These are phyloP conservation scores for Mormyrus proboscirostris DNA, from an alignment of 2,797 vertebrate species.

Conservation along the genomic window DNA sequence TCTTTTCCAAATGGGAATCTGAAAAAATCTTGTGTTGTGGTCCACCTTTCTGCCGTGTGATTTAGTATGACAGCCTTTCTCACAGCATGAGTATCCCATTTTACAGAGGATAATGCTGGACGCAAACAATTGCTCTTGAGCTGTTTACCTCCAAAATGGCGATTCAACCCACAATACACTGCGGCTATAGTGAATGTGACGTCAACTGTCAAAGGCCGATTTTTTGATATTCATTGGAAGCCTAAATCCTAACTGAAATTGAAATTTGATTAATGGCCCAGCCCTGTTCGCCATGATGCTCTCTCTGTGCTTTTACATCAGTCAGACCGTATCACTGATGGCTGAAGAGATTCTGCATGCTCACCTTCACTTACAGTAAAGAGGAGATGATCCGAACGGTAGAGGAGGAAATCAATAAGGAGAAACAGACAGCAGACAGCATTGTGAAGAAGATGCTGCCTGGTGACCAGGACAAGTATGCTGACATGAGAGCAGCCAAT, in stretches of 20 bases:
- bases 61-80: too few relatives aligned
- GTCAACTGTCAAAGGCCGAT: too few relatives aligned
- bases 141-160: too few relatives aligned
- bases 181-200: too few relatives aligned
- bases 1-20: too few relatives aligned
- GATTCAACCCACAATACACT: too few relatives aligned
- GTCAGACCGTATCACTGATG: background rate
- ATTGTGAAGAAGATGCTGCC: conserved; percentile 81
- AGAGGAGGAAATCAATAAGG: conserved; percentile 75
- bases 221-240: background rate
- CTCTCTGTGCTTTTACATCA: background rate
- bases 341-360: background rate
- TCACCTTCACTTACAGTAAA: conserved; percentile 60
- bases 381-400: conserved; percentile 75
- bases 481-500: conserved; percentile 75
- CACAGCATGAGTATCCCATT: too few relatives aligned
- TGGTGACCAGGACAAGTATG: conserved; percentile 76
- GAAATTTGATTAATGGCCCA: background rate
- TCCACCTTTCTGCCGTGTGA: too few relatives aligned
- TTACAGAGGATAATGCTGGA: too few relatives aligned
- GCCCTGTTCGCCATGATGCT: background rate
- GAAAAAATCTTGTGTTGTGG: too few relatives aligned
- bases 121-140: too few relatives aligned
- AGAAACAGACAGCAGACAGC: conserved; percentile 75
- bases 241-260: background rate